Conservation (phyloP, 1,140 invertebrate species). For the Habropoda laboriosa region DNA sequence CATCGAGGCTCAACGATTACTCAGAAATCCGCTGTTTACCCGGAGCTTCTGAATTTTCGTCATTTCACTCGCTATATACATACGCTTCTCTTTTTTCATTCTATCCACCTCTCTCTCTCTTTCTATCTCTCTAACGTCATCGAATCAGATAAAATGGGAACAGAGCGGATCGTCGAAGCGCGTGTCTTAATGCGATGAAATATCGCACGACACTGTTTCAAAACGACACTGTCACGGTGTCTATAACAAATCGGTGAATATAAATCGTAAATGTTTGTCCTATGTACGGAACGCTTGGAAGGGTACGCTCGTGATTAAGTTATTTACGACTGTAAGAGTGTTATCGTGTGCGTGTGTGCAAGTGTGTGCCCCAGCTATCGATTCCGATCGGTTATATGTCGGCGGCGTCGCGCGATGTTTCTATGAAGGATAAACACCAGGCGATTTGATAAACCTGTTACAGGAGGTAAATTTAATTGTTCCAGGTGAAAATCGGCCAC, state of each 20-base stretch:
- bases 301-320: slow-evolving; percentile 32
- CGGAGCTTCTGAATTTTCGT: not conserved
- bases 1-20: not conserved
- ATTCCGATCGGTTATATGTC: too few species aligned
- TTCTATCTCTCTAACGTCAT: not conserved
- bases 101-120: not conserved
- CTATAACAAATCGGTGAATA: slow-evolving; percentile 44
- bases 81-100: too few species aligned
- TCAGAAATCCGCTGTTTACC: not conserved
- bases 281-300: not conserved
- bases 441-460: slow-evolving; percentile 39
- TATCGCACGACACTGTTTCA: slow-evolving; percentile 8
- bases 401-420: not conserved
- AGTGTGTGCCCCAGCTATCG: not conserved
- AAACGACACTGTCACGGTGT: slow-evolving; percentile 13
- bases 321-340: slow-evolving; percentile 34
- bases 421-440: slow-evolving; percentile 28
- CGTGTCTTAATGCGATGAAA: slow-evolving; percentile 46
- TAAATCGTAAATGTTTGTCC: slow-evolving; percentile 42
- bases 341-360: not conserved
- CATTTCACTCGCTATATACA: too few species aligned
- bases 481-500: not conserved
- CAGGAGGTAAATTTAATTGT: slow-evolving; percentile 30
- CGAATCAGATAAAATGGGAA: not conserved
- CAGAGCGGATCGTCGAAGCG: not conserved